Base-by-base conservation (phyloP, 2,888 invertebrate genomes). In the Cynaeus angustus region DNA sequence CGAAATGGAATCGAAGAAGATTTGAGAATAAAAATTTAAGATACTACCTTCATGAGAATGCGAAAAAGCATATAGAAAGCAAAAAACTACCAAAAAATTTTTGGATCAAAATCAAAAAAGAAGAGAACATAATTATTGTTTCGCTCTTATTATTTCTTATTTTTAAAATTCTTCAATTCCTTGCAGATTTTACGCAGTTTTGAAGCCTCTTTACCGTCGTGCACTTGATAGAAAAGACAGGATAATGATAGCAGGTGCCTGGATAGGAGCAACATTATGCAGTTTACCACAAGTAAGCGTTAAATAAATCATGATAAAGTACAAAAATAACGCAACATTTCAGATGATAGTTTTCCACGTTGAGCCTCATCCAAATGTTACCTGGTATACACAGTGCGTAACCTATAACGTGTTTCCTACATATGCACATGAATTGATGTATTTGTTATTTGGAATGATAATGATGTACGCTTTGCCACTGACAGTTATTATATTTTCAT, bases 321-420 rank as follows among this genome's bases (percentile, higher is more conserved):
- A 33, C 33, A 2, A 1, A 33, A 33, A 33, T n/a, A n/a, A 33
- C 33, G 7, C n/a, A 10, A n/a, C 52, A 71, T 86, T 87, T 38
- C 86, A 94, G 94, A 89, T 90, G 80, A 87, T 93, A 75, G 91
- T 97, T 71, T 98, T 97, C 84, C 96, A 96, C 81, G 88, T 95
- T 59, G 94, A 94, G 80, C 86, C 87, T 41, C 97, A 98, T 86
- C 97, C 97, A 0, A 88, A 90, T 59, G 89, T 92, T 64, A 90
- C 89, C 53, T 94, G 93, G 92, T 98, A 94, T 86, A 90, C 90
- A 78, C 98, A 98, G 82, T 98, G 98, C 85, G 94, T 98, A 58
- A 93, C 95, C 0, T 94, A 93, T 85, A 91, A 95, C 79, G 91
- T 92, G 56, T 92, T 96, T 80, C 90, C 92, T 10, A 89, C 91